phyloP scores from a whole-genome alignment of 2,888 invertebrate species.

The Dinocampus coccinellae region DNA sequence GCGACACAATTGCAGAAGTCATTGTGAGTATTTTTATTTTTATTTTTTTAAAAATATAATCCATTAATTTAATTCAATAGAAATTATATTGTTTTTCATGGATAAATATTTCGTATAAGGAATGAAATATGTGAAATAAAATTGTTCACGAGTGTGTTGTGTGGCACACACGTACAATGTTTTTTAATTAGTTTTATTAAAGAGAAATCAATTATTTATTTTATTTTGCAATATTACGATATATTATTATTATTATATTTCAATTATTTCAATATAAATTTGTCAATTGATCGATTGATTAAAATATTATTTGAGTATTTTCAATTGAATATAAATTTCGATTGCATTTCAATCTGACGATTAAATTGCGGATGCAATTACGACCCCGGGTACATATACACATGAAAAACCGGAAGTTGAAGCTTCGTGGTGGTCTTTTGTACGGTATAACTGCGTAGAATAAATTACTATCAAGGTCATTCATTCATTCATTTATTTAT shows the following conservation, averaged over 20 bases:
- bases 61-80: no score
- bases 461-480: constrained; percentile 3
- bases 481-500: no score
- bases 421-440: neutral
- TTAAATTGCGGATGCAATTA: constrained; percentile 59
- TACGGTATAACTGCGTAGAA: neutral
- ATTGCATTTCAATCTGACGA: constrained; percentile 32
- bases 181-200: neutral
- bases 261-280: no score
- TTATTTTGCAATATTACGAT: neutral
- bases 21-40: constrained; percentile 51
- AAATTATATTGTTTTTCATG: no score
- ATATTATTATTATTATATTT: no score
- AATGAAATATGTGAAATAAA: neutral
- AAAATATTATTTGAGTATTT: no score
- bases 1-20: constrained; percentile 51
- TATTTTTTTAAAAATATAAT: no score
- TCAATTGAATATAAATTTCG: neutral
- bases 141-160: neutral
- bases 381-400: constrained; percentile 41
- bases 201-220: constrained; percentile 13
- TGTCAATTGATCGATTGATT: no score
- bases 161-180: neutral
- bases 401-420: neutral
- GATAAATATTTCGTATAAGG: no score